Evolutionary conservation across 2,797 vertebrate species (phyloP).

Genomic region (Vipera ursinii): DNA sequence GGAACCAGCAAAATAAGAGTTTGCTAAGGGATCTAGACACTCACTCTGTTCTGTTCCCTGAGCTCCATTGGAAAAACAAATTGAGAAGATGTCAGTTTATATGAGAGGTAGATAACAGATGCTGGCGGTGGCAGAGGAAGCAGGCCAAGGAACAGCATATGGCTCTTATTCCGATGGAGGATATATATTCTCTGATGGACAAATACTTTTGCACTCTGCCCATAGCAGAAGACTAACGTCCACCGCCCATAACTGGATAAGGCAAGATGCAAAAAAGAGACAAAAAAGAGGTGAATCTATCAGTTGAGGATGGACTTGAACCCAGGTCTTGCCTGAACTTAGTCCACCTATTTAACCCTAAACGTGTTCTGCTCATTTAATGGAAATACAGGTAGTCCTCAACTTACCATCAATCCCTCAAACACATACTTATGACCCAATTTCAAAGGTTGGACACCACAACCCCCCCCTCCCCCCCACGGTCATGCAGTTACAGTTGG

Average conservation of each 20-base stretch:
- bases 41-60: neutral
- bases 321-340: neutral
- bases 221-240: neutral
- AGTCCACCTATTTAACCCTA: neutral
- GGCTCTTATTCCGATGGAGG: neutral
- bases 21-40: too few relatives aligned
- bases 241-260: neutral
- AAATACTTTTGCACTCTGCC: neutral
- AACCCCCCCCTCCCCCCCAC: fast-evolving
- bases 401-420: neutral
- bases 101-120: neutral
- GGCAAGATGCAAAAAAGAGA: neutral
- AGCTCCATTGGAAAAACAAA: too few relatives aligned
- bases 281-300: neutral
- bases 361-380: neutral
- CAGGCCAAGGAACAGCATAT: neutral
- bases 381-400: neutral
- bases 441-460: neutral
- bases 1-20: neutral
- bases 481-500: neutral
- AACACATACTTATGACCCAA: neutral
- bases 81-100: neutral
- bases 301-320: neutral
- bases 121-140: neutral
- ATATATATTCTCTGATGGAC: neutral